A percentile compares a stretch with the other conserved stretches of the same genome.
Conservation (phyloP, 1,140 invertebrate genomes). For the Daktulosphaira vitifoliae region DNA sequence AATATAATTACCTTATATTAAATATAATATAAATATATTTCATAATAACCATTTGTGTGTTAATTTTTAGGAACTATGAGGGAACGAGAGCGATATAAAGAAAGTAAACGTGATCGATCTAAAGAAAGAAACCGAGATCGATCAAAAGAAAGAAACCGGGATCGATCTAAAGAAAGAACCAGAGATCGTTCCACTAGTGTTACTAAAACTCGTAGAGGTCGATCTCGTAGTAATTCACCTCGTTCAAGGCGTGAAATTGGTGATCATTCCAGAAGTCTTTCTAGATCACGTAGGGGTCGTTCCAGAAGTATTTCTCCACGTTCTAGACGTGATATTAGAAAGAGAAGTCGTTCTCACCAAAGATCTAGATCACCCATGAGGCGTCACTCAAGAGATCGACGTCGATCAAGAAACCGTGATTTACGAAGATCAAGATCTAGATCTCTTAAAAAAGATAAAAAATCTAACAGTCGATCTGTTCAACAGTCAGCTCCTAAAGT, state of each 20-base stretch:
- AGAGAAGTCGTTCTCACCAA: constrained; percentile 23
- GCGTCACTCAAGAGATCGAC: constrained; percentile 20
- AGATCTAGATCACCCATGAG: constrained; percentile 17
- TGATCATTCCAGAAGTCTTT: constrained; percentile 10
- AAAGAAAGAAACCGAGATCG: constrained; percentile 22
- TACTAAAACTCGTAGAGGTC: constrained; percentile 13
- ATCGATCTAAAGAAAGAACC: constrained; percentile 16
- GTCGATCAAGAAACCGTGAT: constrained; percentile 34
- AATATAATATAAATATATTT: too few species aligned
- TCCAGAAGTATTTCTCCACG: constrained; percentile 15
- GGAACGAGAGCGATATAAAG: constrained; percentile 23
- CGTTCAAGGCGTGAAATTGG: constrained; percentile 1
- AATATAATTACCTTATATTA: too few species aligned
- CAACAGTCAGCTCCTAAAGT: constrained; percentile 24
- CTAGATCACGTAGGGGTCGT: constrained; percentile 1
- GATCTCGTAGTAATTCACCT: constrained; percentile 15
- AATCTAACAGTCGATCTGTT: background rate
- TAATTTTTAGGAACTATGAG: constrained; percentile 24
- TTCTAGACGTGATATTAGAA: constrained; percentile 11
- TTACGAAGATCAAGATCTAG: constrained; percentile 34
- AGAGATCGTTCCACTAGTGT: constrained; percentile 14
- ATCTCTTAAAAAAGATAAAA: constrained; percentile 32
- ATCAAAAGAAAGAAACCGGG: constrained; percentile 16
- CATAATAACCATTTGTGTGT: too few species aligned
- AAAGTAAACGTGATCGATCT: constrained; percentile 11